Evolutionary conservation across 2,888 invertebrate species (phyloP), one percentile per base, ranked within the genome.

Genomic region (Phragmatobia fuliginosa): DNA sequence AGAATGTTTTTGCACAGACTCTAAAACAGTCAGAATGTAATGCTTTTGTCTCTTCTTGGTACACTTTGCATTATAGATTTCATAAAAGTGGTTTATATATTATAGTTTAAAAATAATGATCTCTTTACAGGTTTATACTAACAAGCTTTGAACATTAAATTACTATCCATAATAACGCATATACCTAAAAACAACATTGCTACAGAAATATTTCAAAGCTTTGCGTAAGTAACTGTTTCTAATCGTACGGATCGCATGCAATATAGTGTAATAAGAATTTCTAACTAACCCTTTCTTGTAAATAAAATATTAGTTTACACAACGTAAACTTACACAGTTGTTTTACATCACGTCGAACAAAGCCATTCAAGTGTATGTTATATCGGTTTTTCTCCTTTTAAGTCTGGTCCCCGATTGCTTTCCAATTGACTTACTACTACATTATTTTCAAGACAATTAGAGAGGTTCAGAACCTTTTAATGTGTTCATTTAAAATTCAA

Each of bases 381-480:
- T 64, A 60, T 70, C 67, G 56, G 45, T 66, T 74, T 70, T 67
- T 62, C 60, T 38, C 66, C 66, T 18, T 14, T 18, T 33, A 64
- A 36, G 28, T 10, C 64, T n/a, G 8, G 6, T 63, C 32, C 45
- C n/a, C 62, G 49, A 49, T 49, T 32, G 49, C 33, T 63, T 63
- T n/a, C 21, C 25, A 7, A 25, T 52, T 52, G 52, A 16, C 36
- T n/a, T 61, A n/a, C 3, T 36, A 33, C 1, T 36, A 61, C 31
- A 41, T 28, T 63, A 45, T 45, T 63, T 58, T 21, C 64, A 62
- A 71, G 62, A 70, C 78, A 73, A 69, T 72, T 76, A 81, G n/a
- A 31, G 66, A 63, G 67, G 68, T 72, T 76, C 73, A 67, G 72
- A 70, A 62, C 71, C 49, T 68, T 71, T n/a, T n/a, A n/a, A n/a